Conservation (phyloP, 2,797 vertebrate genomes). For the Taeniopygia guttata region DNA sequence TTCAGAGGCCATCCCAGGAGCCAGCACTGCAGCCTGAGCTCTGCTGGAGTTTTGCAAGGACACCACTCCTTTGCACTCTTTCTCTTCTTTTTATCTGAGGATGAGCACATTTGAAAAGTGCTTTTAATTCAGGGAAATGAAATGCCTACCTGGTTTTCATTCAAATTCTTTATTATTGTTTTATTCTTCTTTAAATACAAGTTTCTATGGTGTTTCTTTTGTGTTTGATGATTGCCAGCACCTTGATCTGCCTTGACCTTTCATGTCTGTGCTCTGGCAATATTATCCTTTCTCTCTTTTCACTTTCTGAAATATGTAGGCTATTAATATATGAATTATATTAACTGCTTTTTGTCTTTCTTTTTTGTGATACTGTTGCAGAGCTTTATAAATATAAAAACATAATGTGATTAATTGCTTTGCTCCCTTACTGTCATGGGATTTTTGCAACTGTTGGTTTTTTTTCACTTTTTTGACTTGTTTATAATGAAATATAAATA, state of each 20-base stretch:
- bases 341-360: slow-evolving; percentile 22
- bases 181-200: neutral
- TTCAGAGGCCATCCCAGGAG: neutral
- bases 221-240: neutral
- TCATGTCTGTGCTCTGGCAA: neutral
- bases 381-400: slow-evolving; percentile 14
- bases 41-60: neutral
- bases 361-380: neutral
- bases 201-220: neutral
- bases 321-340: slow-evolving; percentile 32
- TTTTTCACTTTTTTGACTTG: neutral
- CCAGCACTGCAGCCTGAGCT: neutral
- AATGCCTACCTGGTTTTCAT: neutral
- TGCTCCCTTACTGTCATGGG: neutral
- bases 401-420: neutral
- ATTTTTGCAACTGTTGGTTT: neutral
- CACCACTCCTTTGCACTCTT: neutral
- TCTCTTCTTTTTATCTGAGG: neutral
- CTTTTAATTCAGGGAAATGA: slow-evolving; percentile 7
- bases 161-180: neutral
- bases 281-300: neutral
- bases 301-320: slow-evolving; percentile 1
- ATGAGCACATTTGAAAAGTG: slow-evolving; percentile 3
- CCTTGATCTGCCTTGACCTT: slow-evolving; percentile 31
- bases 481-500: neutral